Evolutionary conservation across 2,797 vertebrate genomes (phyloP).

Genomic region (Florisuga fusca): DNA sequence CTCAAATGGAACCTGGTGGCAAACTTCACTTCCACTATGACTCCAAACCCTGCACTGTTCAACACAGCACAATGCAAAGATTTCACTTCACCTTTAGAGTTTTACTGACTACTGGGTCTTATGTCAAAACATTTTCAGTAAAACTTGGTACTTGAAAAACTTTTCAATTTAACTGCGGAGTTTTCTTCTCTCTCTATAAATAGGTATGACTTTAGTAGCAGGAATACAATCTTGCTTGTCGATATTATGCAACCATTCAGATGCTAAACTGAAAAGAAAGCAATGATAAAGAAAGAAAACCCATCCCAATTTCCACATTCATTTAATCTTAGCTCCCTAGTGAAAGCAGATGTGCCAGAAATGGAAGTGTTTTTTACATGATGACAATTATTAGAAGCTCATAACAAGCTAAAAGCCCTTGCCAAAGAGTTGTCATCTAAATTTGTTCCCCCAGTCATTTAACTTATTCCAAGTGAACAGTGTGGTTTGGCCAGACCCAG

Average conservation of each 20-base stretch:
- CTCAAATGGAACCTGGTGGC: background rate
- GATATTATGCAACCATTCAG: background rate
- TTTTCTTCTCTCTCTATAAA: background rate
- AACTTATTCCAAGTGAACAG: background rate
- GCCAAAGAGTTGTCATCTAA: background rate
- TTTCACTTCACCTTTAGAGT: background rate
- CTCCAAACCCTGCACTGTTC: background rate
- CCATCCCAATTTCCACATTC: background rate
- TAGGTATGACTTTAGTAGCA: background rate
- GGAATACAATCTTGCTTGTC: background rate
- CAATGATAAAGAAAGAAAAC: background rate
- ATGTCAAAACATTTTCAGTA: background rate
- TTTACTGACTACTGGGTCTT: background rate
- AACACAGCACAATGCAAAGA: background rate
- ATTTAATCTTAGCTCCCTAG: background rate
- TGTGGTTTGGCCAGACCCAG: background rate
- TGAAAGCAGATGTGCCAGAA: background rate
- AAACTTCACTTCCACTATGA: background rate
- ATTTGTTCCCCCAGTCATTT: background rate
- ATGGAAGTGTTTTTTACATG: background rate
- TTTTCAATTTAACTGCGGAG: background rate
- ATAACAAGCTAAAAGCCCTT: background rate
- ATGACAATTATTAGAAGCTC: background rate
- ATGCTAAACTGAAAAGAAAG: background rate
- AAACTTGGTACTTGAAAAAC: background rate